Evolutionary conservation across 2,113 vertebrate genomes (phyloP), one percentile per base, ranked within the genome.

Genomic region (Catharus bicknelli): DNA sequence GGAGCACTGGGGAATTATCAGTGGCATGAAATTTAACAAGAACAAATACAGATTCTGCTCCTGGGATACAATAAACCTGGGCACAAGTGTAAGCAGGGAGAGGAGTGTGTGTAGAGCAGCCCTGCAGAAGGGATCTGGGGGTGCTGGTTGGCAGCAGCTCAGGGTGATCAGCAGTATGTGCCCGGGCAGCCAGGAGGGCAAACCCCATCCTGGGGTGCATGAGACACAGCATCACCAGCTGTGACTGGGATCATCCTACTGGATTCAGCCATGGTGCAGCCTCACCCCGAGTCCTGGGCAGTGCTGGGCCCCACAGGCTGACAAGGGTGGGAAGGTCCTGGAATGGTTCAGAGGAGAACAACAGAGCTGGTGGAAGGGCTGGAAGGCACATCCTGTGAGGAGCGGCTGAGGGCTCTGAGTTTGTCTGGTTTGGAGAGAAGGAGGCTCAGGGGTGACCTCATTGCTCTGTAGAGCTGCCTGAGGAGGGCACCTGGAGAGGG

Each of bases 191-290:
- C 55, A 22, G 5, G 22, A 64, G 50, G 17, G 20, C 34, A 78
- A 63, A 58, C 19, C 1, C 36, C n/a, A 23, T 5, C 38, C 66
- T 7, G 20, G 54, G 48, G 11, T 29, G 36, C 53, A 67, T 20
- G 34, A 61, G 13, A 16, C 34, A 34, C 63, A 20, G 20, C 20
- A 12, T 5, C 26, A 30, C 4, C 42, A 43, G 63, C 18, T 0
- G 2, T 4, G 73, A 8, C 6, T 23, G 16, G 4, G 25, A 47
- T 67, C 43, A 13, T 63, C 43, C n/a, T 1, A 1, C 53, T 53
- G 38, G 30, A 16, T 5, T 27, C 12, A 30, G 36, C 4, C 0
- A 2, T 40, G 32, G 0, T 61, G n/a, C 0, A 0, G 47, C 27
- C 48, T 68, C 26, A 23, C 36, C 25, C 84, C 3, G 12, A 30